Conservation (phyloP, 2,888 invertebrate species). For the Megalurothrips usitatus region DNA sequence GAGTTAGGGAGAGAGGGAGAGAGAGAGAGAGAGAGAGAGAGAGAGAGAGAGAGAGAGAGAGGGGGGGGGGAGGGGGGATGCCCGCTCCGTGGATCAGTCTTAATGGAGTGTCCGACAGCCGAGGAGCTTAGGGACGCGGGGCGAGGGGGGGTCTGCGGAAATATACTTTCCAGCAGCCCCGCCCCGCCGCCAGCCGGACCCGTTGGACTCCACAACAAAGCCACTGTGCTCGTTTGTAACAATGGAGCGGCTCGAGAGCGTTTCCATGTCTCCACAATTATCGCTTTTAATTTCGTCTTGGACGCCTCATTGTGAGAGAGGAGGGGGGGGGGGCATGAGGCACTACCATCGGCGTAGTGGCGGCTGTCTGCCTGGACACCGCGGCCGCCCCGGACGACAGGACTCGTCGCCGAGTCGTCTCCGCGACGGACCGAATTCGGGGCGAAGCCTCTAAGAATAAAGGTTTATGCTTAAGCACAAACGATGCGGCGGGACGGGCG, state of each 20-base stretch:
- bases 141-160: background rate
- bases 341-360: too few species aligned
- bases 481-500: too few species aligned
- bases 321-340: background rate
- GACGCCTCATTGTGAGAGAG: background rate
- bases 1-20: too few species aligned
- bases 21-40: too few species aligned
- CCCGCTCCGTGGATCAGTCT: background rate
- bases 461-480: too few species aligned
- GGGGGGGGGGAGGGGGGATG: too few species aligned
- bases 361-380: too few species aligned
- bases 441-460: too few species aligned
- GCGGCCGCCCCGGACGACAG: too few species aligned
- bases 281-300: background rate
- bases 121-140: background rate
- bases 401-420: too few species aligned
- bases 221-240: slow-evolving; percentile 5
- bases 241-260: background rate
- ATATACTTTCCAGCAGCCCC: background rate
- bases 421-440: too few species aligned
- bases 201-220: background rate
- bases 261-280: background rate
- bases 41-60: too few species aligned
- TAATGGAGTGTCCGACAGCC: background rate
- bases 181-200: background rate